Conservation (phyloP, 2,113 vertebrate genomes). For the Rousettus leschenaultii region DNA sequence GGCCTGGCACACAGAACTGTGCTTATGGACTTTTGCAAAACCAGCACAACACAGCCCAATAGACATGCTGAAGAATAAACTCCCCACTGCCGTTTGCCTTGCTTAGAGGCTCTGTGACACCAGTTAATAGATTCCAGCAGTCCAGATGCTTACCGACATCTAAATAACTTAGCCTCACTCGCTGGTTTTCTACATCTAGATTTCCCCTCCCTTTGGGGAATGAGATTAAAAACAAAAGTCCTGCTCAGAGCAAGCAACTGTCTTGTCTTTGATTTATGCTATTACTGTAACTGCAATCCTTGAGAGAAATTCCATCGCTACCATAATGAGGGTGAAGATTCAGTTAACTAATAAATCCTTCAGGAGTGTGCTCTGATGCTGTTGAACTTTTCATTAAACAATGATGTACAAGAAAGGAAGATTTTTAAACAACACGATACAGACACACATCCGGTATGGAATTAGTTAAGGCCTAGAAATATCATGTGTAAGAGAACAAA, state of each 20-base stretch:
- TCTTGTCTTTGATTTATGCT: conserved; percentile 56
- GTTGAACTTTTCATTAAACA: conserved; percentile 55
- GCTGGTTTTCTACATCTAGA: conserved; percentile 48
- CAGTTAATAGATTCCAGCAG: not conserved
- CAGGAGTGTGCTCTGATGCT: conserved; percentile 42
- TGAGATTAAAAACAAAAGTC: conserved; percentile 43
- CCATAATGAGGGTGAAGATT: conserved; percentile 29
- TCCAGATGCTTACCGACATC: conserved; percentile 16
- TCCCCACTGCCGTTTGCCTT: not conserved
- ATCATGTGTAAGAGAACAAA: not conserved
- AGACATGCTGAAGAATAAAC: not conserved
- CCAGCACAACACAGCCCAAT: not conserved
- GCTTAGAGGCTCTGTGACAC: not conserved
- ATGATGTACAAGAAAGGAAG: not conserved
- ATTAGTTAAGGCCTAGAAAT: not conserved
- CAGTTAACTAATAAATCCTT: conserved; percentile 65
- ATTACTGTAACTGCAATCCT: conserved; percentile 15
- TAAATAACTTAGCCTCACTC: conserved; percentile 21
- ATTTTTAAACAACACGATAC: not conserved
- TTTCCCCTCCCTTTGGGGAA: not conserved
- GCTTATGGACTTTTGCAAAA: not conserved
- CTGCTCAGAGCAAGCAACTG: not conserved
- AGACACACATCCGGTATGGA: not conserved
- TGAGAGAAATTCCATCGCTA: conserved; percentile 49
- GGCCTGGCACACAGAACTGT: not conserved